These are phyloP conservation scores for Drosophila siamana DNA, from an alignment of 2,888 invertebrate species.

Conservation along the genomic window DNA sequence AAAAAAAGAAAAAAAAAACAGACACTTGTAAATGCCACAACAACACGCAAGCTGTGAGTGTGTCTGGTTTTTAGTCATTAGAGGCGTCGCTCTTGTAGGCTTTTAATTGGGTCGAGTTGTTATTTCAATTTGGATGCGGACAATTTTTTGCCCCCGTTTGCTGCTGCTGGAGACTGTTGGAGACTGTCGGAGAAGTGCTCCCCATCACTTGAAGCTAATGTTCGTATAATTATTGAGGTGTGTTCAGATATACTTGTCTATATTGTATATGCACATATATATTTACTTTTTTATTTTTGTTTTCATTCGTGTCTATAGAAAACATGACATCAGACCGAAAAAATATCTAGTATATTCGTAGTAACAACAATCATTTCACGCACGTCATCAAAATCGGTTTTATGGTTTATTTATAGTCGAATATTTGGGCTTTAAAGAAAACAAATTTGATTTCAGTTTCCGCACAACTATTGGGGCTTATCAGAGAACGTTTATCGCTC, in stretches of 20 bases:
- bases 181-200: conserved; percentile 42
- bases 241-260: conserved; percentile 22
- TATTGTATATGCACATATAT: background rate
- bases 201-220: conserved; percentile 36
- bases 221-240: conserved; percentile 58
- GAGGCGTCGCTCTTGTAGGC: conserved; percentile 43
- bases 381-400: conserved; percentile 35
- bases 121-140: conserved; percentile 59
- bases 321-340: conserved; percentile 44
- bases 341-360: background rate
- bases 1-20: conserved; percentile 8
- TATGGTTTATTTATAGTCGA: conserved; percentile 38
- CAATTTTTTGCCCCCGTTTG: conserved; percentile 24
- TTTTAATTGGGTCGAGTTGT: conserved; percentile 67
- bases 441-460: conserved; percentile 7
- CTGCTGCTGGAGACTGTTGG: conserved; percentile 23
- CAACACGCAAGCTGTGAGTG: conserved; percentile 20
- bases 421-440: conserved; percentile 36
- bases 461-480: conserved; percentile 39
- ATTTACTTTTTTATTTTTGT: no score
- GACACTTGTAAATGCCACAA: conserved; percentile 51
- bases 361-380: conserved; percentile 37
- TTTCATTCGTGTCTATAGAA: conserved; percentile 8
- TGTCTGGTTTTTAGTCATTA: conserved; percentile 44
- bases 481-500: conserved; percentile 56